Evolutionary conservation across 2,888 invertebrate genomes (phyloP), one percentile per base, ranked within the genome.

Genomic region (Eupithecia tripunctaria): DNA sequence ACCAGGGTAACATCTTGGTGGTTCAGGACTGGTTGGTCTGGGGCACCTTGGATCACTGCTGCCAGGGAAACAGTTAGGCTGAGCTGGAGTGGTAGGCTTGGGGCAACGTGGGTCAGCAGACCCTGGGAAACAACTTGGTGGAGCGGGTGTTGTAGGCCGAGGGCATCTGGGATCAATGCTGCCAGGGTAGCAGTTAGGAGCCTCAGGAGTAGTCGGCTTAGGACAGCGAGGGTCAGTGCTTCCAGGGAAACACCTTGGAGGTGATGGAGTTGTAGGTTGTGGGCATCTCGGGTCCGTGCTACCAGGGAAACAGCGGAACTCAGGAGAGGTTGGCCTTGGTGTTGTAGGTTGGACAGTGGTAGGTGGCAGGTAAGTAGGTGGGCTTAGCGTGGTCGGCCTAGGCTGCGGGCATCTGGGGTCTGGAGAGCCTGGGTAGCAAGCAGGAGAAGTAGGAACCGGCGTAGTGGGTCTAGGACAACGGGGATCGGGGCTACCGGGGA

Each of bases 241-340:
- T 0, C 82, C 81, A 0, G 80, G 81, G 66, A 32, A 82, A 27
- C 82, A 82, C 0, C 63, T 51, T 0, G 79, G 82, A 0, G 78
- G 71, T 0, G 65, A 76, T 25, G 79, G 77, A 7, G 80, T 80
- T 0, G 80, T 81, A 36, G 85, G 84, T 78, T 82, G 82, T n/a
- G 89, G 90, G 66, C 91, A 91, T 2, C 84, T 76, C 0, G 89
- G 88, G 80, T 93, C 85, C 5, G 84, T 80, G 2, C 88, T 86
- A 0, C 90, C 91, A 6, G 89, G 85, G 75, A 72, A 86, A 41
- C 82, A 84, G 18, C 69, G 25, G 25, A 29, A 29, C 29, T 60
- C 60, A 29, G 60, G 60, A 25, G 56, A 73, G 12, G 77, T 80
- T 14, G 83, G 82, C 3, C 82, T 80, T 5, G 85, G 82, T n/a